phyloP scores from a whole-genome alignment of 2,888 invertebrate genomes.

The Campoletis raptor region DNA sequence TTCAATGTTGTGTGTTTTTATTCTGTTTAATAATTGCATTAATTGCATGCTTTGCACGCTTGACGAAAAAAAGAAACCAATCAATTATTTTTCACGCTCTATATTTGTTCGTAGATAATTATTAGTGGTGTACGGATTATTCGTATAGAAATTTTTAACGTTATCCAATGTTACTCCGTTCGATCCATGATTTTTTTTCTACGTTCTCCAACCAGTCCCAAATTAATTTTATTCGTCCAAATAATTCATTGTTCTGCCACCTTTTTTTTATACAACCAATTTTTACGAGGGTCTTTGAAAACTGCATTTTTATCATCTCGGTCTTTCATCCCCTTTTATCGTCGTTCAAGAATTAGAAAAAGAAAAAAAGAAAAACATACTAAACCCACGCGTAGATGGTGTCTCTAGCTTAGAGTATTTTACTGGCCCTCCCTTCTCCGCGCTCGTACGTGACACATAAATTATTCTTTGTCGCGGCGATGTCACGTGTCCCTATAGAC shows the following conservation, averaged over 20 bases:
- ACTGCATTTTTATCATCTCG: background rate
- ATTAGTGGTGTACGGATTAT: conserved; percentile 50
- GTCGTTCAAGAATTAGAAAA: background rate
- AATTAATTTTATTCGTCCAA: background rate
- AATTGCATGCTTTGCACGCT: conserved; percentile 63
- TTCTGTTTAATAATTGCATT: conserved; percentile 15
- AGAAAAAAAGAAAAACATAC: background rate
- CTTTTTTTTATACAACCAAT: background rate
- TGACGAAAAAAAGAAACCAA: conserved; percentile 3
- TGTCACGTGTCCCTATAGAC: conserved; percentile 30
- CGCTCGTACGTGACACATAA: conserved; percentile 45
- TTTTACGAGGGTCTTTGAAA: conserved; percentile 4
- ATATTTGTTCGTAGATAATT: background rate
- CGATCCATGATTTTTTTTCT: background rate
- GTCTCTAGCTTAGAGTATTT: conserved; percentile 43
- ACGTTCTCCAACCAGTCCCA: background rate
- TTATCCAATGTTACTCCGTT: background rate
- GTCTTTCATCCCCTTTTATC: background rate
- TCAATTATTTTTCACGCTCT: background rate
- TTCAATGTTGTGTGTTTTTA: conserved; percentile 41
- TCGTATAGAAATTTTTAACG: conserved; percentile 16
- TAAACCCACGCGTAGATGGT: conserved; percentile 10
- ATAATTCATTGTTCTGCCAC: background rate
- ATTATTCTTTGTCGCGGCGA: conserved; percentile 55
- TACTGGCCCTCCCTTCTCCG: background rate